These are phyloP conservation scores for Neuroscelio doddi DNA, from an alignment of 2,888 invertebrate genomes.

Conservation along the genomic window DNA sequence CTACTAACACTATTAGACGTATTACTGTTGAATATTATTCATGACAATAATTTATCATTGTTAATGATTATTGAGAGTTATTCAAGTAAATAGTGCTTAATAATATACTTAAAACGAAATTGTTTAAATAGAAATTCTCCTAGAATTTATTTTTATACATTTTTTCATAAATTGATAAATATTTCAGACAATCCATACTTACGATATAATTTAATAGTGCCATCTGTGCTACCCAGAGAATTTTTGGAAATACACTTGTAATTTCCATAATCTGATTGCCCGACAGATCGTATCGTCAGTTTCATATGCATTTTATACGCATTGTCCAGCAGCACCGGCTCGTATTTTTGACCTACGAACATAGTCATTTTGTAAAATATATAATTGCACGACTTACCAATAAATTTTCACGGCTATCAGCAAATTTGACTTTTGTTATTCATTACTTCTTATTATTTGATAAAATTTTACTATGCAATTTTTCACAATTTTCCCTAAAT, in stretches of 20 bases:
- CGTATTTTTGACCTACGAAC: conserved; percentile 71
- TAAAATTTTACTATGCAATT: no score
- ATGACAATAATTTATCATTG: no score
- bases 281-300: conserved; percentile 72
- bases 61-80: no score
- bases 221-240: conserved; percentile 75
- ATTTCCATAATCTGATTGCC: conserved; percentile 72
- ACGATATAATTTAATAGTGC: conserved; percentile 75
- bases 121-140: not conserved
- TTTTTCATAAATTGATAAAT: not conserved
- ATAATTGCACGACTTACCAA: not conserved
- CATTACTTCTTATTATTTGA: not conserved
- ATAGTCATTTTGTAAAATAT: not conserved
- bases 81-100: no score
- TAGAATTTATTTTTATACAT: not conserved
- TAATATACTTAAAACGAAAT: not conserved
- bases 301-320: conserved; percentile 74
- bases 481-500: no score
- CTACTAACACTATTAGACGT: no score
- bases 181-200: conserved; percentile 55
- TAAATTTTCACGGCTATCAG: no score
- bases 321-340: conserved; percentile 72
- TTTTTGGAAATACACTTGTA: conserved; percentile 75
- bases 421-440: not conserved
- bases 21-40: no score